phyloP scores from a whole-genome alignment of 2,888 invertebrate species.

The Aphodius sticticus region DNA sequence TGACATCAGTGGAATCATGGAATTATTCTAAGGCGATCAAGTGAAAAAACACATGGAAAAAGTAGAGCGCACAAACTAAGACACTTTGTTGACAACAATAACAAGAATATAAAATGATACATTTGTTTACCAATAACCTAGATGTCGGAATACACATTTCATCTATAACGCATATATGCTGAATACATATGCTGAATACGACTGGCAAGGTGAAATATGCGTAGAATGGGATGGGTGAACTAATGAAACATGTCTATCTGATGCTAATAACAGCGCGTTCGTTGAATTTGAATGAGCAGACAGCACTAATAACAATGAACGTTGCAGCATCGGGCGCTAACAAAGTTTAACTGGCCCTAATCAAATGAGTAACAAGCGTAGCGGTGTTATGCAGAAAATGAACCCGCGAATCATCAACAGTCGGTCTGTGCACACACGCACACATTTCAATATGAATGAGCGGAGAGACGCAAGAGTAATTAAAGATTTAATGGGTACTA shows the following conservation, averaged over 20 bases:
- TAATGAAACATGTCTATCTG: not conserved
- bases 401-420: not conserved
- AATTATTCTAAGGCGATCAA: no score
- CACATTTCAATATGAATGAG: not conserved
- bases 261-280: not conserved
- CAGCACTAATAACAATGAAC: not conserved
- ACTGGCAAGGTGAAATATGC: not conserved
- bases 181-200: not conserved
- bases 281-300: not conserved
- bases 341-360: not conserved
- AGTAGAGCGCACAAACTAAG: no score
- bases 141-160: not conserved
- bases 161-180: not conserved
- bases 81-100: no score
- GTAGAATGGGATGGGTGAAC: not conserved
- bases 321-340: not conserved
- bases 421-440: not conserved
- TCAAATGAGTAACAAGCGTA: not conserved
- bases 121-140: no score
- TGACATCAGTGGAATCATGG: no score
- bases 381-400: not conserved
- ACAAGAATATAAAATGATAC: no score
- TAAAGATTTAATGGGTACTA: not conserved
- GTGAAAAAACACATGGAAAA: no score
- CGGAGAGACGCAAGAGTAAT: not conserved